phyloP scores from a whole-genome alignment of 2,888 invertebrate species.

The Smittia sp. region DNA sequence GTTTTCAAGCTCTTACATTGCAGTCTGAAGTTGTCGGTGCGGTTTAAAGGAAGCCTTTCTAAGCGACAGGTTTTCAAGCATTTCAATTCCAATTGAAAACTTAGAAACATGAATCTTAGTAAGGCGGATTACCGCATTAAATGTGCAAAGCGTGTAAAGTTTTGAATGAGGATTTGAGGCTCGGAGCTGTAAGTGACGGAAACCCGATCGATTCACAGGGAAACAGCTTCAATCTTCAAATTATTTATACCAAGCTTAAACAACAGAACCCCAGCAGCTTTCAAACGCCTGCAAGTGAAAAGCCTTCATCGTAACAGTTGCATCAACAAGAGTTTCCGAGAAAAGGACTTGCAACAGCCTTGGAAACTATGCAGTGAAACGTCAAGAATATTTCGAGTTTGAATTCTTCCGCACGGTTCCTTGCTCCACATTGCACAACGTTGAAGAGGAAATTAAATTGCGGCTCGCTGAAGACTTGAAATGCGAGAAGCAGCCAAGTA shows the following conservation, averaged over 20 bases:
- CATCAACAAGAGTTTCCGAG: not conserved
- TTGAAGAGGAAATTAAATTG: not conserved
- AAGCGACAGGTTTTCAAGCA: not conserved
- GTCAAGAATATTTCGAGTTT: not conserved
- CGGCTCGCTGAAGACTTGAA: no score
- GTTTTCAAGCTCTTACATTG: not conserved
- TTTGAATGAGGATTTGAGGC: conserved; percentile 1
- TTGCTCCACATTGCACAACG: no score
- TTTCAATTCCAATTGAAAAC: not conserved
- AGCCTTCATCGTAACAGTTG: conserved; percentile 23
- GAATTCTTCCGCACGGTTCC: not conserved
- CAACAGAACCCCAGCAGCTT: no score
- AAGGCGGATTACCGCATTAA: conserved; percentile 19
- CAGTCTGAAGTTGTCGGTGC: not conserved
- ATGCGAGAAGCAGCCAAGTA: no score
- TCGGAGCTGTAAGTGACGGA: not conserved
- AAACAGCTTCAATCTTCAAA: no score
- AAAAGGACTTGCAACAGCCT: not conserved
- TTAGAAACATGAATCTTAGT: not conserved
- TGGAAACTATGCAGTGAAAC: conserved; percentile 8
- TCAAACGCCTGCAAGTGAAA: not conserved
- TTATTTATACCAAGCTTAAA: no score
- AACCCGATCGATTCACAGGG: no score
- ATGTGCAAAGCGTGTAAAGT: not conserved
- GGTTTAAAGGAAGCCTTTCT: not conserved